Conservation (phyloP, 2,113 vertebrate genomes). For the Pluvialis apricaria region DNA sequence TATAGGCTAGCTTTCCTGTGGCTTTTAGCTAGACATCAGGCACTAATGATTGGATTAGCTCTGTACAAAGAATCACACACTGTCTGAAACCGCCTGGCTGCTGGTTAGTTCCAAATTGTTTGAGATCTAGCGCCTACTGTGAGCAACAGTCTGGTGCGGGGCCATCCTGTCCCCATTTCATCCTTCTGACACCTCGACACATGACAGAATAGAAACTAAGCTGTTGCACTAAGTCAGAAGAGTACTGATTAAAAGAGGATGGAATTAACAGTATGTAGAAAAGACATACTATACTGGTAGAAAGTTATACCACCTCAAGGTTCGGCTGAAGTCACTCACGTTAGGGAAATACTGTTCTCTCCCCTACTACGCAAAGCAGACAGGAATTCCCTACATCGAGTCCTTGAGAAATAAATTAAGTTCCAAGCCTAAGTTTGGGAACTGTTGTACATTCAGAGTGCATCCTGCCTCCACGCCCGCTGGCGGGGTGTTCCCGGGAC, state of each 20-base stretch:
- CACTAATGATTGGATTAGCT: conserved; percentile 72
- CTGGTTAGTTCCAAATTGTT: conserved; percentile 53
- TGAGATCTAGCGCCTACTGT: background rate
- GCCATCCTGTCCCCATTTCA: background rate
- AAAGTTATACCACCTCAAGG: conserved; percentile 2
- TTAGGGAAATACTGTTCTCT: conserved; percentile 34
- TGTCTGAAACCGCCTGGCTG: conserved; percentile 41
- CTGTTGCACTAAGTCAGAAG: conserved; percentile 50
- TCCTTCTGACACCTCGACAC: background rate
- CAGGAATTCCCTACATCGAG: background rate
- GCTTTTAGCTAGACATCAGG: conserved; percentile 70
- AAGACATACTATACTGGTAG: conserved; percentile 56
- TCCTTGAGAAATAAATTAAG: conserved; percentile 65
- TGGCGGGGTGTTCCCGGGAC: conserved; percentile 33
- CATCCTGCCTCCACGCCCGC: conserved; percentile 14
- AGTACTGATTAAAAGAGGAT: conserved; percentile 52
- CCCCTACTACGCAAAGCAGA: conserved; percentile 6
- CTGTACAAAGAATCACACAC: conserved; percentile 69
- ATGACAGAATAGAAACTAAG: conserved; percentile 48
- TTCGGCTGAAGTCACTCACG: rapidly evolving
- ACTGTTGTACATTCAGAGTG: conserved; percentile 68
- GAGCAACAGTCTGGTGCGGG: background rate
- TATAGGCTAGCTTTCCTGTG: conserved; percentile 68
- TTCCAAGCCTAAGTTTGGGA: conserved; percentile 34
- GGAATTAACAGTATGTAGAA: conserved; percentile 64